Conservation (phyloP, 2,113 vertebrate genomes). For the Eclectus roratus region DNA sequence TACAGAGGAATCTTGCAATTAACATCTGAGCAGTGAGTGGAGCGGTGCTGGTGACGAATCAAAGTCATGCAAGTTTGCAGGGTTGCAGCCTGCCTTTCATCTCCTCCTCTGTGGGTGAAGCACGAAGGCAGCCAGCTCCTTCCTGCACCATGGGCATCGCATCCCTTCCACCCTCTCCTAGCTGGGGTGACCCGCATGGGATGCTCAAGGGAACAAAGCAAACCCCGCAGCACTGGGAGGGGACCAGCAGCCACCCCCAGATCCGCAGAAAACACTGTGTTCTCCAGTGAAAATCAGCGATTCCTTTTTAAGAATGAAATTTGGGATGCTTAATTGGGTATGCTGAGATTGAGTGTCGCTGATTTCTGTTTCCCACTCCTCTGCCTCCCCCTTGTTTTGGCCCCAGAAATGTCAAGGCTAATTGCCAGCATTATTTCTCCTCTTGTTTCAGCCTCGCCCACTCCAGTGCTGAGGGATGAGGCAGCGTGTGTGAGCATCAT, state of each 20-base stretch:
- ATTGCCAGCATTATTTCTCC: not conserved
- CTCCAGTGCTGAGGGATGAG: not conserved
- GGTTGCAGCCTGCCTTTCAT: not conserved
- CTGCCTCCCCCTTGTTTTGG: not conserved
- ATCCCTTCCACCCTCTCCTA: not conserved
- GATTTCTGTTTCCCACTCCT: not conserved
- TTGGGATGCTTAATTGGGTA: not conserved
- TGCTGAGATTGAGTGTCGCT: not conserved
- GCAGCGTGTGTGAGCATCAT: rapidly evolving
- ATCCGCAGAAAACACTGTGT: not conserved
- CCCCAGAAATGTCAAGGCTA: not conserved
- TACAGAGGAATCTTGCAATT: not conserved
- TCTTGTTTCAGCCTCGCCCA: not conserved
- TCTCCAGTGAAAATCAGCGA: not conserved
- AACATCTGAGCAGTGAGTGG: not conserved
- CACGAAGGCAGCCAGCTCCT: not conserved
- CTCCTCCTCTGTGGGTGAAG: not conserved
- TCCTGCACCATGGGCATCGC: rapidly evolving
- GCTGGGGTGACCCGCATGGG: not conserved
- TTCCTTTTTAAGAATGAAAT: not conserved
- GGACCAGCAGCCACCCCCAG: rapidly evolving
- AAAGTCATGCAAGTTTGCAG: not conserved
- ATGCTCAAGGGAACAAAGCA: not conserved
- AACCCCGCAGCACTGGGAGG: not conserved
- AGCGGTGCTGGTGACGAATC: not conserved